phyloP scores from a whole-genome alignment of 2,888 invertebrate genomes.

The Parascotia fuliginaria region DNA sequence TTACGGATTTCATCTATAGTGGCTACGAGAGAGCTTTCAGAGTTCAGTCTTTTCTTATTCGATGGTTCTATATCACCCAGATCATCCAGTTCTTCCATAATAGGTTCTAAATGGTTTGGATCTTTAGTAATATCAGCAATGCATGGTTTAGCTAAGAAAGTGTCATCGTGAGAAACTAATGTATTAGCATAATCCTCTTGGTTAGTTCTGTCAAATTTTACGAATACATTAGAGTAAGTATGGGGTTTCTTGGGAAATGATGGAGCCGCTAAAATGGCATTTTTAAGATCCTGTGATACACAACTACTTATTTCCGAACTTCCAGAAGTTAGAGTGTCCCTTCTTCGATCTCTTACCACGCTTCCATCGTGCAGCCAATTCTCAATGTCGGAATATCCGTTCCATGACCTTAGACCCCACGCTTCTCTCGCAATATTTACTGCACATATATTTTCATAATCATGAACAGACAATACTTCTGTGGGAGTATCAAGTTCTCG shows the following conservation, averaged over 20 bases:
- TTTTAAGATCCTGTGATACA: slow-evolving; percentile 76
- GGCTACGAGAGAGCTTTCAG: slow-evolving; percentile 86
- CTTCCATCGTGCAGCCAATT: slow-evolving; percentile 88
- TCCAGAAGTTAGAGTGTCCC: slow-evolving; percentile 85
- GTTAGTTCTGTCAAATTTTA: slow-evolving; percentile 73
- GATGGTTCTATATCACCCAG: slow-evolving; percentile 73
- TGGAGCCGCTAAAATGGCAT: slow-evolving; percentile 75
- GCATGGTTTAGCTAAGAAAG: slow-evolving; percentile 85
- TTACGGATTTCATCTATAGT: slow-evolving; percentile 88
- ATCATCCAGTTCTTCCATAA: slow-evolving; percentile 86
- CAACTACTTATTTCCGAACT: slow-evolving; percentile 85
- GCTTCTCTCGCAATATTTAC: slow-evolving; percentile 88
- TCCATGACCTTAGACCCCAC: slow-evolving; percentile 88
- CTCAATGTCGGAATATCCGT: slow-evolving; percentile 88
- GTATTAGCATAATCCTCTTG: slow-evolving; percentile 85
- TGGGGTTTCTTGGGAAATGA: slow-evolving; percentile 75
- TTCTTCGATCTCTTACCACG: slow-evolving; percentile 85
- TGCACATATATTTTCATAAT: slow-evolving; percentile 88
- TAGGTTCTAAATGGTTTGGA: slow-evolving; percentile 83
- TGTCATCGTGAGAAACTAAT: slow-evolving; percentile 78
- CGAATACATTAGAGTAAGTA: slow-evolving; percentile 79
- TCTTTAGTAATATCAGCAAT: slow-evolving; percentile 81
- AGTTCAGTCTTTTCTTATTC: slow-evolving; percentile 74
- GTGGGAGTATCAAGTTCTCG: slow-evolving; percentile 84
- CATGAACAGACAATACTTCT: slow-evolving; percentile 87